phyloP scores from a whole-genome alignment of 2,113 vertebrate species.

The Lasiurus borealis region DNA sequence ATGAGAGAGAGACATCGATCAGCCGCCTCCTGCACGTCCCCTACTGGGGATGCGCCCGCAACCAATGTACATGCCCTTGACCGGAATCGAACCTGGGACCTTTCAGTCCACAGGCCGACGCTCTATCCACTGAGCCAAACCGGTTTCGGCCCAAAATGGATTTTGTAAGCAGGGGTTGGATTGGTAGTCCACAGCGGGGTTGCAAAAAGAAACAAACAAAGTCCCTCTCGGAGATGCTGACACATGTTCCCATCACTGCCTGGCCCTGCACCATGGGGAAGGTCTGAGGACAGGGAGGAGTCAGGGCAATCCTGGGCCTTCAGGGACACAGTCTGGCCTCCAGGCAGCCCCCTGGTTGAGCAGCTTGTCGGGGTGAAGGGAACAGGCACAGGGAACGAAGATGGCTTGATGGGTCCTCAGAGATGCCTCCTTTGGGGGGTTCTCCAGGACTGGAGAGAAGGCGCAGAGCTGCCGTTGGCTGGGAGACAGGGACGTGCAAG shows the following conservation, averaged over 20 bases:
- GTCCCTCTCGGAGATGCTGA: background rate
- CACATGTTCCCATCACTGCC: background rate
- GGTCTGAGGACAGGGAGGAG: background rate
- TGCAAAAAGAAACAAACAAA: background rate
- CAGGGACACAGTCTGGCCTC: background rate
- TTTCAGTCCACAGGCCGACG: too few species aligned
- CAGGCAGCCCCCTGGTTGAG: rapidly evolving
- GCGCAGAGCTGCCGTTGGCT: background rate
- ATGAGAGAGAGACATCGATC: too few species aligned
- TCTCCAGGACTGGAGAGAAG: background rate
- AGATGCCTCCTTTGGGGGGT: background rate
- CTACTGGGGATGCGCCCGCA: too few species aligned
- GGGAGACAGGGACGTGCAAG: rapidly evolving
- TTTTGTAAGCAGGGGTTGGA: background rate
- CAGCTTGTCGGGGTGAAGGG: background rate
- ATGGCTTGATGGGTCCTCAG: background rate
- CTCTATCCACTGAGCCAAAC: too few species aligned
- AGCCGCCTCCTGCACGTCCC: too few species aligned
- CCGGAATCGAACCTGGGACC: too few species aligned
- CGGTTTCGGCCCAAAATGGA: too few species aligned
- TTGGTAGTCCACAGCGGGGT: background rate
- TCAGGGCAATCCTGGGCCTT: background rate
- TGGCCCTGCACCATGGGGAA: background rate
- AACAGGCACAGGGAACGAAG: background rate
- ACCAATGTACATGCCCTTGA: too few species aligned